Base-by-base conservation (phyloP, 2,888 invertebrate species). In the Lasioglossum pauxillum region DNA sequence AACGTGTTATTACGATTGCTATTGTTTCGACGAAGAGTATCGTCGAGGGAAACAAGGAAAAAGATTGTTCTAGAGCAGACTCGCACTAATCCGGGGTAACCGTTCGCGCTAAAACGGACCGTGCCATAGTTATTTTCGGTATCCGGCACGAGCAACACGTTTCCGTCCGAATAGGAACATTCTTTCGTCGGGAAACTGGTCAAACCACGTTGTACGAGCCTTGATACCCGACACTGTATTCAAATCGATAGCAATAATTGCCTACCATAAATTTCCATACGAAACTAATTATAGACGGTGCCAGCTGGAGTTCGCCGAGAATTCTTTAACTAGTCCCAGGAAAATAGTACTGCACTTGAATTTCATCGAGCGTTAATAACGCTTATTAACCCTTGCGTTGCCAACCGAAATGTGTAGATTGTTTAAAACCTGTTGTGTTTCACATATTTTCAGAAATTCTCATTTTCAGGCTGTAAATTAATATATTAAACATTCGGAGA, bases 111-210 rank as follows among this genome's bases (percentile, higher is more conserved):
- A 41, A 53, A 12, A 78, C 27, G 71, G 78, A 84, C 64, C 74
- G 83, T 83, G 83, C 75, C 27, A 71, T 41, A 23, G 57, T 64
- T 84, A 84, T 84, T 80, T 78, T 71, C 41, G 73, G 77, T 77
- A 75, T 77, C 19, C 72, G 38, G n/a, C 44, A 41, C 44, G 38
- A 76, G 57, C 46, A 76, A 76, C 73, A 31, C 44, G 75, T 67
- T 79, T 71, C n/a, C 44, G 23, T 31, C 23, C 35, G 46, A 72
- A 78, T n/a, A 38, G 38, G 27, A 67, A 31, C 23, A 64, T n/a
- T 44, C n/a, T 23, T 35, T 35, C 31, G 60, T 23, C 12, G 31
- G 31, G 46, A 73, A 46, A 46, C 74, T 74, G 49, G 49, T 49
- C 46, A 23, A 19, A 73, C 49, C 73, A 73, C 73, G 73, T 73